Evolutionary conservation across 2,113 vertebrate species (phyloP), one percentile per base, ranked within the genome.

Genomic region (Lota lota): DNA sequence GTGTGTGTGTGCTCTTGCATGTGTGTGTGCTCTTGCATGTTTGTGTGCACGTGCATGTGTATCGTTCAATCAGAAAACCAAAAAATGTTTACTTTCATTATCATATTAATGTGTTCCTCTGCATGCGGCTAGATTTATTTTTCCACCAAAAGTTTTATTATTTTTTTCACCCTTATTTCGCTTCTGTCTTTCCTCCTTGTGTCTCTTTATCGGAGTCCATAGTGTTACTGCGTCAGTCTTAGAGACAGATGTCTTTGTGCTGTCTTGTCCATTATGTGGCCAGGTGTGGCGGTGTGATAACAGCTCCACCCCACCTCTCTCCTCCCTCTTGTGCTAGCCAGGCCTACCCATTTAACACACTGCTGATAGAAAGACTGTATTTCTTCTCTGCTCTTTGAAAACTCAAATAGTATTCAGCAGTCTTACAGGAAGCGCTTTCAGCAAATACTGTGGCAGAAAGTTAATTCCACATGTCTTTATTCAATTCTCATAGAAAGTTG

Each of bases 281-380:
- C 88, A 89, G 88, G 88, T 89, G 88, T 78, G 79, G 70, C 64
- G 10, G 67, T 61, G 77, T 79, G 88, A 88, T 89, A 88, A 89
- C 75, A 76, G 72, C 70, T 67, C 81, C 81, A 57, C 78, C 80
- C 61, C 22, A 22, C 58, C 68, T 50, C 72, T 50, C 72, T 62
- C 68, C 72, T 64, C 56, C 64, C 68, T 65, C 75, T 63, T 61
- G 77, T 69, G 71, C 72, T 22, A 67, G 69, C 74, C 73, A 73
- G 76, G 74, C 78, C 78, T 21, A 69, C 85, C 79, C 80, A 83
- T 83, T 83, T 75, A 83, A 80, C 72, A 50, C 28, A 1, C 71
- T 59, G 58, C 66, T 22, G 64, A 77, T n/a, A 20, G 62, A 72
- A 76, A 69, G 75, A 74, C 78, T 22, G 71, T 70, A 82, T 79